These are phyloP conservation scores for Pyrrhosoma nymphula DNA, from an alignment of 2,888 invertebrate genomes.

Conservation along the genomic window DNA sequence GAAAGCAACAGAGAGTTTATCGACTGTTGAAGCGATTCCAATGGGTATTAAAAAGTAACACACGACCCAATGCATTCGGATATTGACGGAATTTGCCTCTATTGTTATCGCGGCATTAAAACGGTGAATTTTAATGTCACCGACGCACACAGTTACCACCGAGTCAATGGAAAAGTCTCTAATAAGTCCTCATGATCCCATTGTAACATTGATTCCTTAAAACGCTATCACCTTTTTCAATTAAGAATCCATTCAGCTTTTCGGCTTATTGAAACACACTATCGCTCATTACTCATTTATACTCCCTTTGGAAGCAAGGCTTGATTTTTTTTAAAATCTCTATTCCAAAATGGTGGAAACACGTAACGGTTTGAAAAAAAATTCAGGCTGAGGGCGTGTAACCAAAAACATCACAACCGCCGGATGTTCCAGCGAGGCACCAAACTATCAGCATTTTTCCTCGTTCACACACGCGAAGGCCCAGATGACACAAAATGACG, in stretches of 20 bases:
- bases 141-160: background rate
- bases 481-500: background rate
- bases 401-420: background rate
- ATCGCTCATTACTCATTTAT: background rate
- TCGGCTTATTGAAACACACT: background rate
- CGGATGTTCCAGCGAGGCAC: background rate
- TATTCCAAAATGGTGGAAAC: background rate
- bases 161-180: background rate
- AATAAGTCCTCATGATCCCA: background rate
- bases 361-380: background rate
- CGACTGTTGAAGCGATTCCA: background rate
- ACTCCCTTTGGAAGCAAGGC: background rate
- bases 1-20: too few species aligned
- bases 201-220: background rate
- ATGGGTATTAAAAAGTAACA: background rate
- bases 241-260: background rate
- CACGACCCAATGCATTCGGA: background rate
- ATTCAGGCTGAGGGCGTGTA: too few species aligned
- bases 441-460: background rate
- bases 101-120: background rate
- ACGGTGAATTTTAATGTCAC: background rate
- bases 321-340: background rate
- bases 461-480: background rate
- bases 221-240: background rate
- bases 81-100: background rate